A percentile compares a stretch with the other conserved stretches of the same genome.
Conservation (phyloP, 2,797 vertebrate genomes). For the Phalloptychus januarius region DNA sequence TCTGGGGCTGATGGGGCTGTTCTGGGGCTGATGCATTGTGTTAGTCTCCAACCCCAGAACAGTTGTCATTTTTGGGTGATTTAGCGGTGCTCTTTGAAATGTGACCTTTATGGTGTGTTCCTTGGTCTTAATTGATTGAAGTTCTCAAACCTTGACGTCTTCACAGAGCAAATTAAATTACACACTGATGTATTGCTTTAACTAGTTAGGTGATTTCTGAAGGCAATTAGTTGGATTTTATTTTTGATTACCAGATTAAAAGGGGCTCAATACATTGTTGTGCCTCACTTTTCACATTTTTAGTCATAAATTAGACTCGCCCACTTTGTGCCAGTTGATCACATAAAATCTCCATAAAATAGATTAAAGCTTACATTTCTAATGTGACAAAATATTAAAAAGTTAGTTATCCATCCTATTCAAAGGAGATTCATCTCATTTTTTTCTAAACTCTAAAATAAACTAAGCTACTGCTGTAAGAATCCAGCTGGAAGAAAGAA, state of each 20-base stretch:
- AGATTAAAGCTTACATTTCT: background rate
- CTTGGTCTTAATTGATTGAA: background rate
- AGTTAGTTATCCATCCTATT: background rate
- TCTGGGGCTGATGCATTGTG: background rate
- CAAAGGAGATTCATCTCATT: slow-evolving; percentile 29
- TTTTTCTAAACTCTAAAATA: slow-evolving; percentile 55
- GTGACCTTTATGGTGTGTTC: background rate
- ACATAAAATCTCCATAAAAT: background rate
- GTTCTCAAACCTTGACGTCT: background rate
- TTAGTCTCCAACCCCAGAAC: background rate
- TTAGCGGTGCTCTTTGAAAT: background rate
- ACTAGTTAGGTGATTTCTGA: background rate
- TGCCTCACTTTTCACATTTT: background rate
- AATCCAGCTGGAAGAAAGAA: slow-evolving; percentile 46
- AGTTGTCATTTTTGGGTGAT: background rate
- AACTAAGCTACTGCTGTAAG: slow-evolving; percentile 62
- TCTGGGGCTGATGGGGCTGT: background rate
- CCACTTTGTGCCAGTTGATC: background rate
- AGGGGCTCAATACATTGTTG: background rate
- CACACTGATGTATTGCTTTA: background rate
- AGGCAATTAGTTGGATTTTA: background rate
- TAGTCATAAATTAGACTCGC: background rate
- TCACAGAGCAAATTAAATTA: background rate
- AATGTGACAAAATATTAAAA: background rate
- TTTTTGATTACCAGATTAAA: background rate